These are phyloP conservation scores for Caenorhabditis japonica DNA, from an alignment of 2,888 invertebrate species.

Conservation along the genomic window DNA sequence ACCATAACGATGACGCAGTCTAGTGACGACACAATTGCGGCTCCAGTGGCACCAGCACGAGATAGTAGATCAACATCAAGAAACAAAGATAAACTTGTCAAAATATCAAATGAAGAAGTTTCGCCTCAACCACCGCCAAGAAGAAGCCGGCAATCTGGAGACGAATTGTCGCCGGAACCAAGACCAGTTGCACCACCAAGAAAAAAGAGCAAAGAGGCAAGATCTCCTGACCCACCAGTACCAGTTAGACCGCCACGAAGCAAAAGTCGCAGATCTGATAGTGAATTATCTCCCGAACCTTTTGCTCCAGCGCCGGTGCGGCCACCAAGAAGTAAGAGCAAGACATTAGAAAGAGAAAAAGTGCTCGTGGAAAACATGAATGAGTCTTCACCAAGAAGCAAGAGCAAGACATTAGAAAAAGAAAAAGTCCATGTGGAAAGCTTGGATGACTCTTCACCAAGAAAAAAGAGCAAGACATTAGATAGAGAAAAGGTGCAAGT, in stretches of 20 bases:
- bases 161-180: conserved; percentile 20
- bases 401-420: conserved; percentile 18
- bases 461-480: neutral
- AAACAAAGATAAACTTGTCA: conserved; percentile 22
- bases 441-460: no score
- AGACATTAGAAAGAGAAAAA: no score
- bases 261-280: conserved; percentile 20
- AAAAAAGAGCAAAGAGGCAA: conserved; percentile 6
- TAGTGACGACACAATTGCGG: conserved; percentile 4
- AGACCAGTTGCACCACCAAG: conserved; percentile 44
- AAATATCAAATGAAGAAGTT: neutral
- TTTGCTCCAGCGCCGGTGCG: conserved; percentile 35
- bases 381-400: conserved; percentile 35
- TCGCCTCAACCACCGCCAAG: conserved; percentile 18
- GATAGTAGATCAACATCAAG: conserved; percentile 24
- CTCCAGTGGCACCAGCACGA: conserved; percentile 43
- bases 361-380: conserved; percentile 27
- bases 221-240: conserved; percentile 8
- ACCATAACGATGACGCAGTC: conserved; percentile 29
- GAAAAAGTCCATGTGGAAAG: no score
- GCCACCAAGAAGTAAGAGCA: conserved; percentile 14
- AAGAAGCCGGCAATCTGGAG: conserved; percentile 1
- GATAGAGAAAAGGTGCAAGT: neutral
- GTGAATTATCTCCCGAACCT: conserved; percentile 30
- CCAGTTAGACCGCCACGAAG: conserved; percentile 16